A percentile compares a stretch with the other conserved stretches of the same genome.
Conservation (phyloP, 2,888 invertebrate species). For the Epinotia demarniana region DNA sequence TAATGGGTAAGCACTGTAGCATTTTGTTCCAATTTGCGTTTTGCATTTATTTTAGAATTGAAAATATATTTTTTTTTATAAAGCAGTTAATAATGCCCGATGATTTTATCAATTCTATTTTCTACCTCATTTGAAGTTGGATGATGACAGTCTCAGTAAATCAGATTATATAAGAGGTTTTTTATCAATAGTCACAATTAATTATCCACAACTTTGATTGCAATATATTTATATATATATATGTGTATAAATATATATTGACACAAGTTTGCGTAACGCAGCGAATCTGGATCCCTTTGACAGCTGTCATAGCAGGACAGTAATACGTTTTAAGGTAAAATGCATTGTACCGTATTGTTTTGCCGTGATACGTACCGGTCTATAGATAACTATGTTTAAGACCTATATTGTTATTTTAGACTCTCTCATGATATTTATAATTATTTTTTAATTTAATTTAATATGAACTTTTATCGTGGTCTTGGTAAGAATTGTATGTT, state of each 20-base stretch:
- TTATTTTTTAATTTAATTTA: background rate
- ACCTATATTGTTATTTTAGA: no score
- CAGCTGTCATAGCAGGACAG: no score
- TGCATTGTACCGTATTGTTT: no score
- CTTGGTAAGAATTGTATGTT: background rate
- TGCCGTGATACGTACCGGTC: no score
- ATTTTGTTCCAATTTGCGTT: background rate
- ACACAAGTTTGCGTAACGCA: no score
- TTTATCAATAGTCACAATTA: background rate
- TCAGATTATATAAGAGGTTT: background rate
- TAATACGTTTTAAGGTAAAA: no score
- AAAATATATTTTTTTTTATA: background rate
- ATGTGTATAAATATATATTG: no score
- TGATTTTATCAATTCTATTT: background rate
- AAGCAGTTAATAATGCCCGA: background rate
- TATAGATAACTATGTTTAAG: no score
- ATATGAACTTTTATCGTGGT: background rate
- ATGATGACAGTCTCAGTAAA: background rate
- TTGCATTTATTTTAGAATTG: conserved; percentile 12
- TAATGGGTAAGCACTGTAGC: conserved; percentile 14
- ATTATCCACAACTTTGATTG: background rate
- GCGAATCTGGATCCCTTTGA: no score
- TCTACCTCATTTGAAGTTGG: conserved; percentile 4
- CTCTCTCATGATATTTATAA: background rate
- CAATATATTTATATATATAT: no score